A percentile compares a stretch with the other conserved stretches of the same genome.
phyloP scores from a whole-genome alignment of 1,140 invertebrate species.

The Idris sp. region DNA sequence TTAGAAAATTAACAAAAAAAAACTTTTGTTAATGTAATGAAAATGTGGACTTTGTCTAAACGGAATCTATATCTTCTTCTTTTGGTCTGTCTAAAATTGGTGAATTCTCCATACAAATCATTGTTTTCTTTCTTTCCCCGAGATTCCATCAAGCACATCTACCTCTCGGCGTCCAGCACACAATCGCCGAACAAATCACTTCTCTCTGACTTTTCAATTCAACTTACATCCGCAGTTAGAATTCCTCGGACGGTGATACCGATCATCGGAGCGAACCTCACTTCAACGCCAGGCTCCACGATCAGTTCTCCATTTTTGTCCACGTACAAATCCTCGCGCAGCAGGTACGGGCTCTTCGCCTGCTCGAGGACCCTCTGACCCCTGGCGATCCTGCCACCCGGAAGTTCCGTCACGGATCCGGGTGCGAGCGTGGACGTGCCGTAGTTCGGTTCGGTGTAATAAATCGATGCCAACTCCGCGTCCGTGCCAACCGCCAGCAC shows the following conservation, averaged over 20 bases:
- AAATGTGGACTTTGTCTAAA: no score
- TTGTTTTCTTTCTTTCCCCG: neutral
- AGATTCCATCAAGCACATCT: constrained; percentile 9
- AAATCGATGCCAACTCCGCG: constrained; percentile 70
- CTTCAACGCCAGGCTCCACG: constrained; percentile 90
- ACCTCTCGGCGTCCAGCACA: neutral
- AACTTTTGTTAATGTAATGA: no score
- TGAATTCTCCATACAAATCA: no score
- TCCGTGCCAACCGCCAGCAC: constrained; percentile 24
- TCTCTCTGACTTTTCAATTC: neutral
- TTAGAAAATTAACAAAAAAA: no score
- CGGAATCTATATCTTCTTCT: no score
- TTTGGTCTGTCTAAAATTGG: no score
- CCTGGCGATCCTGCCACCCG: constrained; percentile 81
- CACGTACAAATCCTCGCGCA: constrained; percentile 89
- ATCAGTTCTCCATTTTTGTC: constrained; percentile 85
- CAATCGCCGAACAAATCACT: constrained; percentile 15
- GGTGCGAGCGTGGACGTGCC: constrained; percentile 50
- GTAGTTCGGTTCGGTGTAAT: constrained; percentile 73
- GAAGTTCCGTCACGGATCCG: constrained; percentile 78
- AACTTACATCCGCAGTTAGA: constrained; percentile 88
- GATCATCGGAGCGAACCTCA: constrained; percentile 91
- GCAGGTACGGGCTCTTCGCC: constrained; percentile 85
- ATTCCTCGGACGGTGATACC: constrained; percentile 93
- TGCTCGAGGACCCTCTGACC: constrained; percentile 77